Percentiles rank a stretch among this genome's conserved stretches.
These are phyloP conservation scores for Macrostomum cliftonense DNA, from an alignment of 2,888 invertebrate genomes.

Conservation along the genomic window DNA sequence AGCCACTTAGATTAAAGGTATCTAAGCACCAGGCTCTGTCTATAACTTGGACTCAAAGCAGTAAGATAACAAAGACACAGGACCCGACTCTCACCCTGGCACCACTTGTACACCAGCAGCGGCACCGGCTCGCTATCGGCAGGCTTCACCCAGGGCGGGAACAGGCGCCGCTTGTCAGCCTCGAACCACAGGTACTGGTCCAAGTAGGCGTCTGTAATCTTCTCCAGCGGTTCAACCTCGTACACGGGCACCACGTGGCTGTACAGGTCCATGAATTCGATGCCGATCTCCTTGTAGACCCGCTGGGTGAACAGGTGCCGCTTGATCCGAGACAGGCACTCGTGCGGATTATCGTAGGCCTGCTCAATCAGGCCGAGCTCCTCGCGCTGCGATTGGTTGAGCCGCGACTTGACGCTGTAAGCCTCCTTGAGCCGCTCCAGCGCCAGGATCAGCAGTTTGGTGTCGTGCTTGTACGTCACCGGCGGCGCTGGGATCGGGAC, in stretches of 20 bases:
- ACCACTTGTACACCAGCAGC: conserved; percentile 76
- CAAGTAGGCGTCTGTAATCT: conserved; percentile 95
- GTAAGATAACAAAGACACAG: too few species aligned
- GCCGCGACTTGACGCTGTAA: conserved; percentile 82
- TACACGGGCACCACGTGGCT: conserved; percentile 95
- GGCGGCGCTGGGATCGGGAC: conserved; percentile 99
- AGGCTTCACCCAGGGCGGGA: conserved; percentile 98
- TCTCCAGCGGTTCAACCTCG: conserved; percentile 94
- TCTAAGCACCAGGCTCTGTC: too few species aligned
- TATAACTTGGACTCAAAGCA: too few species aligned
- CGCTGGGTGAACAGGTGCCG: conserved; percentile 93
- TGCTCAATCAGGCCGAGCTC: conserved; percentile 96
- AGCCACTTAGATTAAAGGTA: too few species aligned
- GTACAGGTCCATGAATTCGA: conserved; percentile 99
- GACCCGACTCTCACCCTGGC: conserved; percentile 56
- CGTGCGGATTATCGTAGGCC: conserved; percentile 98
- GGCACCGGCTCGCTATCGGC: conserved; percentile 86
- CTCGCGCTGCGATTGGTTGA: conserved; percentile 96
- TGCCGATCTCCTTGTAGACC: conserved; percentile 94
- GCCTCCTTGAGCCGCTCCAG: conserved; percentile 88
- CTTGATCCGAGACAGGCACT: conserved; percentile 92
- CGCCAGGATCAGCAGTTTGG: conserved; percentile 85
- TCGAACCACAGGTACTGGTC: conserved; percentile 97
- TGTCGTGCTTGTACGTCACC: conserved; percentile 96
- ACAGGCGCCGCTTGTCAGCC: conserved; percentile 81